phyloP scores from a whole-genome alignment of 2,113 vertebrate genomes.

The Actenoides lindsayi region DNA sequence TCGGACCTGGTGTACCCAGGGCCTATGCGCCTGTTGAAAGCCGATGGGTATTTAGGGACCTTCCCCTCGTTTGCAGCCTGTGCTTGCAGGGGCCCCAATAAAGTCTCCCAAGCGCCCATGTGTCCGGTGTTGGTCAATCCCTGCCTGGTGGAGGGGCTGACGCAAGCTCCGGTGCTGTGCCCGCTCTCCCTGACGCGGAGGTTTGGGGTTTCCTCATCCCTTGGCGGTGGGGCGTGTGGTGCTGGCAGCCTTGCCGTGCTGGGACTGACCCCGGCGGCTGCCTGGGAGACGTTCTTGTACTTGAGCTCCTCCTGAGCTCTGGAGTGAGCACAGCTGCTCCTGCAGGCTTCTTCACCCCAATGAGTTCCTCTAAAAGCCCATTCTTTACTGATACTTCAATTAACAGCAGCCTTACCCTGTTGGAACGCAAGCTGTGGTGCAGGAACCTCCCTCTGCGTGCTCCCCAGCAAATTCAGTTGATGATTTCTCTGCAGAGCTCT shows the following conservation, averaged over 20 bases:
- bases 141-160: accelerated
- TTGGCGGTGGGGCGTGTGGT: background rate
- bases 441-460: accelerated
- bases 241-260: accelerated
- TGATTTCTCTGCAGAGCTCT: background rate
- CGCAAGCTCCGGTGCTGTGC: accelerated
- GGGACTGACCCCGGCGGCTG: background rate
- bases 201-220: background rate
- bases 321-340: no score
- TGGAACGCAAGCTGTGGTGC: accelerated
- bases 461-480: background rate
- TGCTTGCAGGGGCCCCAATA: accelerated
- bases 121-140: accelerated
- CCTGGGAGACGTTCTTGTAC: accelerated
- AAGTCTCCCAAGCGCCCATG: accelerated
- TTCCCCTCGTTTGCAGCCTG: accelerated
- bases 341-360: accelerated
- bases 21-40: no score
- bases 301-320: background rate
- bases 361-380: background rate
- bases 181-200: background rate
- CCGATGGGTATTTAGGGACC: accelerated
- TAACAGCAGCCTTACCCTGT: background rate
- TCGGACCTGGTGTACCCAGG: no score
- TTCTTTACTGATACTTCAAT: accelerated